These are phyloP conservation scores for Eulithis testata DNA, from an alignment of 2,888 invertebrate species.

Conservation along the genomic window DNA sequence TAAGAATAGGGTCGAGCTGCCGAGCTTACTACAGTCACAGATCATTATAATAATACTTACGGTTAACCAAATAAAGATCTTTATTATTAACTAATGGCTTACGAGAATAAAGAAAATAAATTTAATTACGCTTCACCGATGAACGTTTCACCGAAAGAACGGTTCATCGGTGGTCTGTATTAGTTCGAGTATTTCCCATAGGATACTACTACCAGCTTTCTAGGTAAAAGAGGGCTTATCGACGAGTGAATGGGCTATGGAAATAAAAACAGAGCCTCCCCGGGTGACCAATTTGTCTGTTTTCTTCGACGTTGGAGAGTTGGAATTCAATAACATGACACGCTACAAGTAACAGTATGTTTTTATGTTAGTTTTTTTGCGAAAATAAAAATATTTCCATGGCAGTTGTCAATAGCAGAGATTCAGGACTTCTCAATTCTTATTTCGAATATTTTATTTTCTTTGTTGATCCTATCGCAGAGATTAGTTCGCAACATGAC, in stretches of 20 bases:
- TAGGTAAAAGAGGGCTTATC: neutral
- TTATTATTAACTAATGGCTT: too few relatives aligned
- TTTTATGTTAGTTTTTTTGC: constrained; percentile 21
- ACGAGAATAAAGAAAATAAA: too few relatives aligned
- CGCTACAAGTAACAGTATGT: constrained; percentile 9
- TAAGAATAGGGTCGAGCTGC: too few relatives aligned
- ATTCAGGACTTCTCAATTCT: neutral
- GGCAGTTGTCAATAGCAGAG: neutral
- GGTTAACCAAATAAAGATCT: too few relatives aligned
- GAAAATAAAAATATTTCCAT: constrained; percentile 5
- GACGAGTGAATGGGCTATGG: constrained; percentile 26
- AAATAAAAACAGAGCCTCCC: constrained; percentile 39
- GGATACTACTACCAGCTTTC: neutral
- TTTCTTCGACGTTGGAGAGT: constrained; percentile 35
- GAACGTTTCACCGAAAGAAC: too few relatives aligned
- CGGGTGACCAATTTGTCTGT: constrained; percentile 41
- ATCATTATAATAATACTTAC: too few relatives aligned
- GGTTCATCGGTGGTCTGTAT: neutral
- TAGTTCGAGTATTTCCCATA: neutral
- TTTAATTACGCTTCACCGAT: too few relatives aligned
- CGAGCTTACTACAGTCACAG: too few relatives aligned
- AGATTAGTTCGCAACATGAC: too few relatives aligned
- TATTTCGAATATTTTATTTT: neutral
- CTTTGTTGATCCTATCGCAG: neutral
- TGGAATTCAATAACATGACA: constrained; percentile 34